These are phyloP conservation scores for Naso thynnoides DNA, from an alignment of 2,797 vertebrate genomes.

Conservation along the genomic window DNA sequence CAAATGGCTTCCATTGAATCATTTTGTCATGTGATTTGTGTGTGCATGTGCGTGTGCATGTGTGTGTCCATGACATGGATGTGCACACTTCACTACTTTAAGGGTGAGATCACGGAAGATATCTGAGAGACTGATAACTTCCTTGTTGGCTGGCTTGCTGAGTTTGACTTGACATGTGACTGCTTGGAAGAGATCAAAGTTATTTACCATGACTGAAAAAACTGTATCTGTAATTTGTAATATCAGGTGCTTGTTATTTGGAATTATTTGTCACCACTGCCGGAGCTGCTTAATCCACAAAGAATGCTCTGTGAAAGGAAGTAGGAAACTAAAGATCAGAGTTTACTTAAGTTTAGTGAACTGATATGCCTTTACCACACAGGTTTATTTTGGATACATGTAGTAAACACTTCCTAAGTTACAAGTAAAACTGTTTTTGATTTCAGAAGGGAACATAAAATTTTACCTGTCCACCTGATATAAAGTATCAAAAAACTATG, in stretches of 20 bases:
- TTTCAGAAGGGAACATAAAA: no score
- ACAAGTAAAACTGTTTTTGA: no score
- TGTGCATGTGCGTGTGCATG: not conserved
- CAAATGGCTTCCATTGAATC: not conserved
- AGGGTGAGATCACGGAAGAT: not conserved
- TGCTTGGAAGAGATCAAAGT: not conserved
- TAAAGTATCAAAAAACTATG: not conserved
- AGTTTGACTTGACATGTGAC: not conserved
- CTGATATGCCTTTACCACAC: rapidly evolving
- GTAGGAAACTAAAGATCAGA: not conserved
- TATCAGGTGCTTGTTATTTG: not conserved
- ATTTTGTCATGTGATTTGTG: not conserved
- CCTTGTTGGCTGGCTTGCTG: not conserved
- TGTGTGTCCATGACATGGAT: no score
- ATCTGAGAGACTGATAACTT: conserved; percentile 8
- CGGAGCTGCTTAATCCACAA: not conserved
- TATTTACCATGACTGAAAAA: not conserved
- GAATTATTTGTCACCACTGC: not conserved
- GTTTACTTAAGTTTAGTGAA: not conserved
- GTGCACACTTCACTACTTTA: no score
- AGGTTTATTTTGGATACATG: not conserved
- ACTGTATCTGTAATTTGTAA: not conserved
- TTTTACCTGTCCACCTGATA: not conserved
- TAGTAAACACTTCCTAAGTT: not conserved
- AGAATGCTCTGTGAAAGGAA: not conserved